phyloP scores from a whole-genome alignment of 2,113 vertebrate genomes.

The Antechinus flavipes region DNA sequence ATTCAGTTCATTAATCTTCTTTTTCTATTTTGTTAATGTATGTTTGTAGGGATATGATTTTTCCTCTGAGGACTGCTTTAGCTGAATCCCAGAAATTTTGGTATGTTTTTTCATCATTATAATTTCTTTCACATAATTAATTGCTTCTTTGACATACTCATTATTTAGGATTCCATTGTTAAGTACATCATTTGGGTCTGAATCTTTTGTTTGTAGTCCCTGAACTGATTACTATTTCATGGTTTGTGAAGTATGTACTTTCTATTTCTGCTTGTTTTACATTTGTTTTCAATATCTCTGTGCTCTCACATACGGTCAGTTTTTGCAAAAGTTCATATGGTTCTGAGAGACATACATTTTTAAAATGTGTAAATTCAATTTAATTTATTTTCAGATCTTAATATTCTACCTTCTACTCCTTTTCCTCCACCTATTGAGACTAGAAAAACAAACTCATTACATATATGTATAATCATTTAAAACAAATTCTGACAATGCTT shows the following conservation, averaged over 20 bases:
- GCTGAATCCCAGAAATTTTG: not conserved
- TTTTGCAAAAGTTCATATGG: not conserved
- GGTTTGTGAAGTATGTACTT: not conserved
- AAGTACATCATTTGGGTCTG: not conserved
- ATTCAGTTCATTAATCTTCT: not conserved
- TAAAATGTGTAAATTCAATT: not conserved
- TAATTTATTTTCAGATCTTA: not conserved
- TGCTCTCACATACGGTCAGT: not conserved
- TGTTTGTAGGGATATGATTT: slow-evolving; percentile 2
- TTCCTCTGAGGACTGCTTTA: not conserved
- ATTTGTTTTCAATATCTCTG: not conserved
- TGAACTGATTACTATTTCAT: not conserved
- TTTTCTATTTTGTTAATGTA: not conserved
- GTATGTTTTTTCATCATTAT: not conserved
- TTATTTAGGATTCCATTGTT: not conserved
- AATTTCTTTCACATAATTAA: not conserved
- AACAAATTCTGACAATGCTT: not conserved
- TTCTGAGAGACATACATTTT: not conserved
- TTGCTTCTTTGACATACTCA: not conserved
- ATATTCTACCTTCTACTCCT: not conserved
- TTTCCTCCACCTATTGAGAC: not conserved
- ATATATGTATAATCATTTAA: not conserved
- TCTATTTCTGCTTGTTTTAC: not conserved
- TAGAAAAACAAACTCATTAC: not conserved
- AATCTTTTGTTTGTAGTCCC: not conserved